phyloP scores from a whole-genome alignment of 2,113 vertebrate genomes.

The Cephalopholis sonnerati region DNA sequence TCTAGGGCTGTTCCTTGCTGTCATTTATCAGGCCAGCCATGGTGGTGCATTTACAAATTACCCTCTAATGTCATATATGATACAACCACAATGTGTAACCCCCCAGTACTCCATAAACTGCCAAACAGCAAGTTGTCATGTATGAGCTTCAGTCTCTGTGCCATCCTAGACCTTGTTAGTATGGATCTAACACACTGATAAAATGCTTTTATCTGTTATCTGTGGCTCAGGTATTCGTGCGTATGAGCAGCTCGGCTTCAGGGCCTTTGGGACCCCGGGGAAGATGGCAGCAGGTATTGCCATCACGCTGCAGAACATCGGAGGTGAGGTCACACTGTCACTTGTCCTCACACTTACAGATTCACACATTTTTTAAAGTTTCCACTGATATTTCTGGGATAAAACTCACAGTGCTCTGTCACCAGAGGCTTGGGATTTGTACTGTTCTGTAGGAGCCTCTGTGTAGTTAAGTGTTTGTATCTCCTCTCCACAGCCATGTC shows the following conservation, averaged over 20 bases:
- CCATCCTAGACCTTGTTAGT: neutral
- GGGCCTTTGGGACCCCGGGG: constrained; percentile 93
- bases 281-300: constrained; percentile 93
- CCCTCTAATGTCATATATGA: neutral
- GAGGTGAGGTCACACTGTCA: constrained; percentile 84
- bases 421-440: neutral
- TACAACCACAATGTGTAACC: neutral
- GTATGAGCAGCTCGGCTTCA: constrained; percentile 95
- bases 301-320: constrained; percentile 94
- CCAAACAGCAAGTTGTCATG: neutral
- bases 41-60: neutral
- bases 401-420: constrained; percentile 20
- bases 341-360: constrained; percentile 9
- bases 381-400: constrained; percentile 16
- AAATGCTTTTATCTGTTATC: constrained; percentile 5
- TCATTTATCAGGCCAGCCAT: neutral
- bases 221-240: constrained; percentile 86
- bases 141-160: neutral
- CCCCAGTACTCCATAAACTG: neutral
- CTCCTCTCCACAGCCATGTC: constrained; percentile 89
- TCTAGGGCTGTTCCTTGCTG: neutral
- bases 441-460: neutral
- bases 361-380: neutral
- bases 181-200: neutral
- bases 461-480: constrained; percentile 15